Conservation (phyloP, 2,113 vertebrate species). For the Dasyornis broadbenti region DNA sequence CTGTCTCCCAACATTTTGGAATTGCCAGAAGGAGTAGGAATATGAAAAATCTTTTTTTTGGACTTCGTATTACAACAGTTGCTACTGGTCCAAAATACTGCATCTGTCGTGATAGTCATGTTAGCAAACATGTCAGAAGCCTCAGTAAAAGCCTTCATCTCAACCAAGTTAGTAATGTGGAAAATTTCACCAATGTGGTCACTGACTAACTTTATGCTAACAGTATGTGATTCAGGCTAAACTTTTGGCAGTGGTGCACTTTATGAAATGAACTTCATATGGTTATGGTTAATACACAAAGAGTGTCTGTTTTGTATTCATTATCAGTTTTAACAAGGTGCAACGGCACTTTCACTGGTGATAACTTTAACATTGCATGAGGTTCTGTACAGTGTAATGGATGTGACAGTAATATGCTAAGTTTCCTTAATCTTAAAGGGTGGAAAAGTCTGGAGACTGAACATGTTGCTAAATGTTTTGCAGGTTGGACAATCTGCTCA, state of each 20-base stretch:
- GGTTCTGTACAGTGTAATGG: background rate
- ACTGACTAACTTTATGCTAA: background rate
- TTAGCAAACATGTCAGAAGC: background rate
- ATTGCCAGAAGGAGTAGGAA: background rate
- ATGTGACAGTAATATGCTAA: background rate
- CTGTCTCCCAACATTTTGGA: background rate
- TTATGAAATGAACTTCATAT: background rate
- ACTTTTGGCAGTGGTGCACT: background rate
- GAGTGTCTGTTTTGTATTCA: background rate
- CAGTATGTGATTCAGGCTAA: background rate
- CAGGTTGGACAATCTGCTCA: slow-evolving; percentile 98
- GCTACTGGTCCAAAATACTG: background rate
- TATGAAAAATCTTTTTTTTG: background rate
- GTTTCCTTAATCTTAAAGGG: background rate
- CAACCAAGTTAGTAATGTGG: background rate
- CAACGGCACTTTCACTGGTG: background rate
- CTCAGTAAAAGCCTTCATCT: background rate
- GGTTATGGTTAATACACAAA: background rate
- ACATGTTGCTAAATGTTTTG: slow-evolving; percentile 76
- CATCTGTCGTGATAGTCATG: background rate
- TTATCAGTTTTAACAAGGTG: background rate
- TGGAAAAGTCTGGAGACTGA: slow-evolving; percentile 63
- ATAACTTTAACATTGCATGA: background rate
- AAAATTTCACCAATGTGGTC: background rate
- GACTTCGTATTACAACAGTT: rapidly evolving